Conservation (phyloP, 1,140 invertebrate species). For the Conopomorpha cramerella region DNA sequence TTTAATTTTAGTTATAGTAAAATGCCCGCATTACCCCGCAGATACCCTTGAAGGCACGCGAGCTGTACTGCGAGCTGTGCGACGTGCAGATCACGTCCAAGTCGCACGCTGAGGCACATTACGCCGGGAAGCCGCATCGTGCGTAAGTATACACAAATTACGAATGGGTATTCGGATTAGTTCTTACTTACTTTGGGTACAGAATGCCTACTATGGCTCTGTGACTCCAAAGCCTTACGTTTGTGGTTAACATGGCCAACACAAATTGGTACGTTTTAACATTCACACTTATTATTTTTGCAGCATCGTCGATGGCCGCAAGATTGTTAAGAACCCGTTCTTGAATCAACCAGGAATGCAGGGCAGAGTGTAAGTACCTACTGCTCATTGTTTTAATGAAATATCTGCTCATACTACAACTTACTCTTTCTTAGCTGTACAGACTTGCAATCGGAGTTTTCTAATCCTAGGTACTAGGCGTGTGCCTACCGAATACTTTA, state of each 20-base stretch:
- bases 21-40: not conserved
- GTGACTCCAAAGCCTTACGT: not conserved
- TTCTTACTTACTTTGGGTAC: not conserved
- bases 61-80: conserved; percentile 37
- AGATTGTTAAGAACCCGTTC: conserved; percentile 25
- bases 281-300: conserved; percentile 2
- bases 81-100: conserved; percentile 42
- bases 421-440: not conserved
- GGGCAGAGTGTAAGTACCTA: conserved; percentile 25
- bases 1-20: no score
- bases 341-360: conserved; percentile 25
- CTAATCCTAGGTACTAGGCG: no score
- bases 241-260: not conserved
- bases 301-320: conserved; percentile 37
- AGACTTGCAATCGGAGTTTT: no score
- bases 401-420: not conserved
- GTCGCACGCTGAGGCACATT: conserved; percentile 29
- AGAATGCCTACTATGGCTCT: not conserved
- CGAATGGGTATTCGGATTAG: not conserved
- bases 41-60: not conserved
- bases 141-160: conserved; percentile 16
- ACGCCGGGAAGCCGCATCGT: conserved; percentile 29
- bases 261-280: not conserved
- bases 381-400: conserved; percentile 2
- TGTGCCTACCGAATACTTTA: no score